Conservation (phyloP, 2,888 invertebrate species). For the Lucinisca nassula region DNA sequence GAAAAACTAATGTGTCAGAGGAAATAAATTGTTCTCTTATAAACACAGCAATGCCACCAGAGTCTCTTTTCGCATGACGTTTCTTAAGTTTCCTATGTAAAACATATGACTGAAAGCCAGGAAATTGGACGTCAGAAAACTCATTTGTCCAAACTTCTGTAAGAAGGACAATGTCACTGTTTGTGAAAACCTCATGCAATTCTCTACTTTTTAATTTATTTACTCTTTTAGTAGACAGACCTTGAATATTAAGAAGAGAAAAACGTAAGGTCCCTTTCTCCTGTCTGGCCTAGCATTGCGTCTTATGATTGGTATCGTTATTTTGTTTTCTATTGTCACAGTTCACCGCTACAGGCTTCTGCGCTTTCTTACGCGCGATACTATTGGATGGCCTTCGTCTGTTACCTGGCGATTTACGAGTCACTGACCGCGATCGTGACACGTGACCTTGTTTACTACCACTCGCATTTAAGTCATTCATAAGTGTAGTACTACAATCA, state of each 20-base stretch:
- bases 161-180: conserved; percentile 13
- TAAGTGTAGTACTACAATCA: too few relatives aligned
- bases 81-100: neutral
- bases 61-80: neutral
- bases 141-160: conserved; percentile 23
- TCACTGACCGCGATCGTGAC: too few relatives aligned
- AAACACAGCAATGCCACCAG: conserved; percentile 23
- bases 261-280: too few relatives aligned
- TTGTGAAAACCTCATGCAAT: neutral
- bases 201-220: neutral
- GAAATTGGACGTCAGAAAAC: neutral
- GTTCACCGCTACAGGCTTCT: too few relatives aligned
- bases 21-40: neutral
- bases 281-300: too few relatives aligned
- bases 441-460: too few relatives aligned
- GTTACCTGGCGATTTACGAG: too few relatives aligned
- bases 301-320: too few relatives aligned
- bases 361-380: too few relatives aligned
- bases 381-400: too few relatives aligned
- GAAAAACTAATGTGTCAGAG: neutral
- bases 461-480: too few relatives aligned
- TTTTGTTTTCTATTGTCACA: too few relatives aligned
- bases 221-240: neutral
- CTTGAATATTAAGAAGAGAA: neutral
- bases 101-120: neutral